Evolutionary conservation across 2,113 vertebrate genomes (phyloP).

Genomic region (Poecilia latipinna): DNA sequence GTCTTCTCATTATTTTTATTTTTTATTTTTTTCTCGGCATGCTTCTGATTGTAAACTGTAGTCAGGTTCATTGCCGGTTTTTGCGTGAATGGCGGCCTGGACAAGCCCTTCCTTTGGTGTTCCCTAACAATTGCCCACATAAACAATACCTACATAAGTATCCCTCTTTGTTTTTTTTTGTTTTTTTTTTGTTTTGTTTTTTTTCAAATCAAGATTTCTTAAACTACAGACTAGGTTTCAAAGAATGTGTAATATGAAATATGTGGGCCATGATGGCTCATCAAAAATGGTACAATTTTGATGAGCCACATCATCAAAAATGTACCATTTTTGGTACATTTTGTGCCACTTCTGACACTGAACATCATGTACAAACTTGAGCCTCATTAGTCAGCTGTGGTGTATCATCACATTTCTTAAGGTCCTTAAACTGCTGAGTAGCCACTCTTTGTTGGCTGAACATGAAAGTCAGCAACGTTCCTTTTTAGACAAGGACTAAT

Average conservation of each 20-base stretch:
- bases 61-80: not conserved
- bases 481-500: no score
- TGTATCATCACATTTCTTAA: no score
- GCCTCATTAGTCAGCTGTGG: no score
- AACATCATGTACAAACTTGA: no score
- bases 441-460: no score
- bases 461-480: no score
- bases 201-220: not conserved
- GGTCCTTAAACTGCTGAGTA: no score
- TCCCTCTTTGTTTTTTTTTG: no score
- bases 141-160: not conserved
- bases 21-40: not conserved
- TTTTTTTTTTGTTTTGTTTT: no score
- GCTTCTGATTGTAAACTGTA: constrained; percentile 7
- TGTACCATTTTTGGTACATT: no score
- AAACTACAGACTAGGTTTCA: not conserved
- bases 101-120: not conserved
- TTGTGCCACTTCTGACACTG: no score
- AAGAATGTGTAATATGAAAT: not conserved
- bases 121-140: not conserved
- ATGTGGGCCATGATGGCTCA: not conserved
- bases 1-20: not conserved
- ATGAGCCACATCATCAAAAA: no score
- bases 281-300: not conserved
- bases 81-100: not conserved